Evolutionary conservation across 1,140 invertebrate species (phyloP).

Genomic region (Bombus ignitus): DNA sequence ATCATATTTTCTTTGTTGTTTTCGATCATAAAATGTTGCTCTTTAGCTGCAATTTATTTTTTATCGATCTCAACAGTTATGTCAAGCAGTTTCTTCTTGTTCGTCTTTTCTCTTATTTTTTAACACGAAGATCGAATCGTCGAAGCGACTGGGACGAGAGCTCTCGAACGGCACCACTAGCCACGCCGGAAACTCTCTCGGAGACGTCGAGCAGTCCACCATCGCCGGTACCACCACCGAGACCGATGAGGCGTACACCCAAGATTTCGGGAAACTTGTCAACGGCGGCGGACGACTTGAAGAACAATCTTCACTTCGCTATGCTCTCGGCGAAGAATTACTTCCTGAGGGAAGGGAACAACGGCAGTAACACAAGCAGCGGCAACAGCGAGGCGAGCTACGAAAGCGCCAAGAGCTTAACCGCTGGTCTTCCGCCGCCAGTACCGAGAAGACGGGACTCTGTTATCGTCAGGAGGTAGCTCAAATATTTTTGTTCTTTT

Average conservation of each 20-base stretch:
- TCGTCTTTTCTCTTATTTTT: background rate
- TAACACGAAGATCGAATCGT: constrained; percentile 60
- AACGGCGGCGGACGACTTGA: constrained; percentile 86
- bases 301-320: constrained; percentile 84
- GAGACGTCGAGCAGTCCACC: constrained; percentile 87
- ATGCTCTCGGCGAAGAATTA: constrained; percentile 83
- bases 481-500: too few species aligned
- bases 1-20: background rate
- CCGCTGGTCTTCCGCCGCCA: constrained; percentile 77
- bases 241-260: constrained; percentile 85
- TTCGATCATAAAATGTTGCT: background rate
- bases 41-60: background rate
- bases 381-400: constrained; percentile 84
- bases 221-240: constrained; percentile 74
- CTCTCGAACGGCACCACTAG: constrained; percentile 87
- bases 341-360: constrained; percentile 75
- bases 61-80: background rate
- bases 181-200: constrained; percentile 92
- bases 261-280: constrained; percentile 87
- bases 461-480: constrained; percentile 65
- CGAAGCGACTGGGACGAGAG: constrained; percentile 70
- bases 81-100: background rate
- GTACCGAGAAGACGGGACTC: constrained; percentile 80
- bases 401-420: constrained; percentile 81
- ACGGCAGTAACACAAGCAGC: constrained; percentile 78